A percentile compares a stretch with the other conserved stretches of the same genome.
phyloP scores from a whole-genome alignment of 2,888 invertebrate species.

The Pandemis corylana region DNA sequence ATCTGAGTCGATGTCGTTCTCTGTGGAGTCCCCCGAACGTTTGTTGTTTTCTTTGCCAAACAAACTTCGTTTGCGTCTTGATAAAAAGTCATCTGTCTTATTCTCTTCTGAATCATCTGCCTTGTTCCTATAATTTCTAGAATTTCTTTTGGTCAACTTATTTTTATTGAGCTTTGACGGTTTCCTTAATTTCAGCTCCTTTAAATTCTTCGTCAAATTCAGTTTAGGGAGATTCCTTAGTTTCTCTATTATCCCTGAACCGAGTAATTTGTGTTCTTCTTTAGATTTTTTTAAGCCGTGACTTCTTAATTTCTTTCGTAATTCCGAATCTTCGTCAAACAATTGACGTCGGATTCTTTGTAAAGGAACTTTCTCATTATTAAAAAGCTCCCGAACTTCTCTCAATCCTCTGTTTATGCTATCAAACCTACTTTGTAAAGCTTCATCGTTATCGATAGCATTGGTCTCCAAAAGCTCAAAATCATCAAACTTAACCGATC shows the following conservation, averaged over 20 bases:
- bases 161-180: slow-evolving; percentile 40
- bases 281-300: slow-evolving; percentile 46
- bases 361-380: slow-evolving; percentile 35
- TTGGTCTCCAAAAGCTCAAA: slow-evolving; percentile 32
- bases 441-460: slow-evolving; percentile 46
- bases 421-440: slow-evolving; percentile 54
- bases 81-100: slow-evolving; percentile 47
- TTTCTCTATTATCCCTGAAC: slow-evolving; percentile 32
- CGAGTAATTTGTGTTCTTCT: slow-evolving; percentile 44
- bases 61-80: slow-evolving; percentile 42
- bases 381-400: slow-evolving; percentile 54
- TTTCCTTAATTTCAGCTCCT: slow-evolving; percentile 44
- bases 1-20: slow-evolving; percentile 62
- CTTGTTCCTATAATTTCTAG: slow-evolving; percentile 44
- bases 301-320: slow-evolving; percentile 47
- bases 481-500: slow-evolving; percentile 8
- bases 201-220: slow-evolving; percentile 52
- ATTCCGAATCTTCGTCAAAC: slow-evolving; percentile 42
- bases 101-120: slow-evolving; percentile 44
- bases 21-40: slow-evolving; percentile 42
- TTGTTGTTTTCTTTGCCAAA: slow-evolving; percentile 42
- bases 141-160: slow-evolving; percentile 41
- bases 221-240: slow-evolving; percentile 44
- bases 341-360: slow-evolving; percentile 56
- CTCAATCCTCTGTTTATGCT: slow-evolving; percentile 62